Conservation (phyloP, 2,888 invertebrate genomes). For the Cryptocephalus primarius region DNA sequence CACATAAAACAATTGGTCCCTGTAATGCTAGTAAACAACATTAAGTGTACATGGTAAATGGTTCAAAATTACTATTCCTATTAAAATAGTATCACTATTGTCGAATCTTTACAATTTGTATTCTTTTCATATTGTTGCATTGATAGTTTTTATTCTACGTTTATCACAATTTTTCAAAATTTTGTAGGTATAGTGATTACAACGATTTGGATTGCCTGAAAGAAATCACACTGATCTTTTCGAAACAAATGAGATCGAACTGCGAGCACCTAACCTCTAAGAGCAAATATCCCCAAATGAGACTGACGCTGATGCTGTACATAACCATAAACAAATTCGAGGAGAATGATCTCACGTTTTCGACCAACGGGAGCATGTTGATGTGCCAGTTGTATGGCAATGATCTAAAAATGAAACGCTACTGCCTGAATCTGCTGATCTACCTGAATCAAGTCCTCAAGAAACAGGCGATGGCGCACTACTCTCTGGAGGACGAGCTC, state of each 20-base stretch:
- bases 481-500: constrained; percentile 20
- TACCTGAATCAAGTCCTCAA: constrained; percentile 16
- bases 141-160: too few relatives aligned
- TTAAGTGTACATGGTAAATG: too few relatives aligned
- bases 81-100: too few relatives aligned
- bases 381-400: constrained; percentile 18
- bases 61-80: too few relatives aligned
- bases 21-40: too few relatives aligned
- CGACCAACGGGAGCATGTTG: constrained; percentile 19
- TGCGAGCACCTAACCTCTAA: constrained; percentile 10
- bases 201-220: constrained; percentile 17
- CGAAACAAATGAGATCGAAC: constrained; percentile 10
- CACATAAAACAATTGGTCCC: too few relatives aligned
- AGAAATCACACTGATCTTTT: constrained; percentile 13
- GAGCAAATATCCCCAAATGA: constrained; percentile 12
- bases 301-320: constrained; percentile 18
- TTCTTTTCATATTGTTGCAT: too few relatives aligned
- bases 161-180: background rate
- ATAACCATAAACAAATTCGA: constrained; percentile 23
- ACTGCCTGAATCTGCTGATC: constrained; percentile 21
- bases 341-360: constrained; percentile 18
- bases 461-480: constrained; percentile 8
- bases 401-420: constrained; percentile 17
- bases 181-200: constrained; percentile 13
- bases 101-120: too few relatives aligned